These are phyloP conservation scores for Diachasma alloeum DNA, from an alignment of 1,140 invertebrate species.

Conservation along the genomic window DNA sequence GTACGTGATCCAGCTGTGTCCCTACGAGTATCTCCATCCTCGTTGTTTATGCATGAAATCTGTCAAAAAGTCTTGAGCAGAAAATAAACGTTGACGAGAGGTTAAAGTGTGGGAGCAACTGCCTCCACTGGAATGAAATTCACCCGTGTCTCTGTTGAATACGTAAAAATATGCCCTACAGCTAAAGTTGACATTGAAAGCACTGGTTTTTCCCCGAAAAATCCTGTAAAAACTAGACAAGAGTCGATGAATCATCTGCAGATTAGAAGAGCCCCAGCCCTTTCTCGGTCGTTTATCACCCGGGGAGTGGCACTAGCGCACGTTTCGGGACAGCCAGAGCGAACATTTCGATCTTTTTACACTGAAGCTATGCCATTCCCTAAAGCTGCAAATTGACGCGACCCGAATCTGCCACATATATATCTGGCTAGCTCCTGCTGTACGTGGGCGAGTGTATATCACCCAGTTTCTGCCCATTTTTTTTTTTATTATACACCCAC, in stretches of 20 bases:
- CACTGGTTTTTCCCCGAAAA: not conserved
- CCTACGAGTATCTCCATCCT: not conserved
- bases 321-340: not conserved
- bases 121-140: too few species aligned
- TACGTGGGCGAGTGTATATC: slow-evolving; percentile 5
- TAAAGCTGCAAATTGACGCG: slow-evolving; percentile 36
- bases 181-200: not conserved
- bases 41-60: slow-evolving; percentile 4
- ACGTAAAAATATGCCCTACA: not conserved
- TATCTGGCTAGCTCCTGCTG: slow-evolving; percentile 13
- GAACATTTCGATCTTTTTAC: slow-evolving; percentile 20
- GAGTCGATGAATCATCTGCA: slow-evolving; percentile 31
- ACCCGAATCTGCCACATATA: slow-evolving; percentile 33
- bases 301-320: not conserved
- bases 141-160: not conserved
- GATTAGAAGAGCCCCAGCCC: slow-evolving; percentile 24
- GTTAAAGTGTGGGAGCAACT: too few species aligned
- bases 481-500: not conserved
- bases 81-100: too few species aligned
- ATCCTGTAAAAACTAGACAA: not conserved
- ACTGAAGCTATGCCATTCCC: slow-evolving; percentile 1
- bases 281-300: slow-evolving; percentile 33
- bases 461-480: not conserved
- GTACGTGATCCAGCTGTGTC: slow-evolving; percentile 34
- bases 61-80: not conserved